Evolutionary conservation across 2,113 vertebrate species (phyloP).

Genomic region (Amphiprion ocellaris): DNA sequence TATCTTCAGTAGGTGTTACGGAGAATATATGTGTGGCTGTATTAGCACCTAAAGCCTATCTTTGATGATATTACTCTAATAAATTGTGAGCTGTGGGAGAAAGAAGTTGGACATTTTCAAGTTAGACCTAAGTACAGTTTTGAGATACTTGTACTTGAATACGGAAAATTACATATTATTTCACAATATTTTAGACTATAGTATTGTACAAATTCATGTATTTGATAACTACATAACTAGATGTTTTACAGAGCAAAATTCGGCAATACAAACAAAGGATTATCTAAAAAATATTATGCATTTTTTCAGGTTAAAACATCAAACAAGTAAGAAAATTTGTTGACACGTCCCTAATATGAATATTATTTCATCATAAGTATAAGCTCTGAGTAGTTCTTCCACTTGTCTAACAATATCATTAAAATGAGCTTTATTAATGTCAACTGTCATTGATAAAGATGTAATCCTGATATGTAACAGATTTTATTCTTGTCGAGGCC

Average conservation of each 20-base stretch:
- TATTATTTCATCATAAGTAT: too few species aligned
- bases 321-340: too few species aligned
- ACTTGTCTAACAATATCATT: too few species aligned
- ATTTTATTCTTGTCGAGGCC: background rate
- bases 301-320: too few species aligned
- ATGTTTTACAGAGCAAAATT: too few species aligned
- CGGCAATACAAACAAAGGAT: background rate
- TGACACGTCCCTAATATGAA: too few species aligned
- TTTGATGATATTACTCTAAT: background rate
- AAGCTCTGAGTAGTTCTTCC: too few species aligned
- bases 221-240: too few species aligned
- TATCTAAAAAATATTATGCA: background rate
- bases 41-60: background rate
- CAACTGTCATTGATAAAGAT: background rate
- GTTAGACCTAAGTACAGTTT: background rate
- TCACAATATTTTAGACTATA: background rate
- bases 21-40: constrained; percentile 8
- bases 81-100: background rate
- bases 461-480: background rate
- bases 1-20: constrained; percentile 18
- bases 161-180: background rate
- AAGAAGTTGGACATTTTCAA: background rate
- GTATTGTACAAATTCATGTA: too few species aligned
- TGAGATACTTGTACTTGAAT: background rate
- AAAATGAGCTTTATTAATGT: background rate